Evolutionary conservation across 2,113 vertebrate genomes (phyloP).

Genomic region (Tetrao urogallus): DNA sequence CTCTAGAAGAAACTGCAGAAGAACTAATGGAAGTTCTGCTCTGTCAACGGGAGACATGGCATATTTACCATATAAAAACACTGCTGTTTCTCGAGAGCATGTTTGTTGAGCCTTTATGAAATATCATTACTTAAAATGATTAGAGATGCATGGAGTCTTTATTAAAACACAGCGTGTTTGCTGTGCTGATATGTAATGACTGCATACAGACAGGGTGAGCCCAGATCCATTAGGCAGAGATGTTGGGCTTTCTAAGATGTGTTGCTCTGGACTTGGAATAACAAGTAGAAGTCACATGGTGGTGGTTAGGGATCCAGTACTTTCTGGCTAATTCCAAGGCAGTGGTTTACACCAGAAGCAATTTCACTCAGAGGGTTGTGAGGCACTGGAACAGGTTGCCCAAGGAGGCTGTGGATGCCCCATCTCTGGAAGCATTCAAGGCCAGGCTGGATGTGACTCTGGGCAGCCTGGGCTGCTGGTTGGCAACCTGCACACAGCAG

Average conservation of each 20-base stretch:
- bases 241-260: accelerated
- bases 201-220: neutral
- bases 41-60: neutral
- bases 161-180: neutral
- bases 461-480: too few relatives aligned
- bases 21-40: neutral
- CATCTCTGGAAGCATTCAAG: too few relatives aligned
- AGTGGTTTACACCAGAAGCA: neutral
- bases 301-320: neutral
- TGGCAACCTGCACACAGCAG: too few relatives aligned
- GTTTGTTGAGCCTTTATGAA: neutral
- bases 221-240: too few relatives aligned
- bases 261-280: neutral
- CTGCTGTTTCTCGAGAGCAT: neutral
- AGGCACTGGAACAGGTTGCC: too few relatives aligned
- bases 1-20: neutral
- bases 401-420: too few relatives aligned
- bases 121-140: neutral
- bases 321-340: neutral
- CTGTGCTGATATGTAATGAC: neutral
- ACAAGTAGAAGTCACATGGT: accelerated
- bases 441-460: too few relatives aligned
- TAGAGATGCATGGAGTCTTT: neutral
- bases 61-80: neutral
- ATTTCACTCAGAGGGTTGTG: neutral